phyloP scores from a whole-genome alignment of 2,888 invertebrate species.

The Ormyrus rosae region DNA sequence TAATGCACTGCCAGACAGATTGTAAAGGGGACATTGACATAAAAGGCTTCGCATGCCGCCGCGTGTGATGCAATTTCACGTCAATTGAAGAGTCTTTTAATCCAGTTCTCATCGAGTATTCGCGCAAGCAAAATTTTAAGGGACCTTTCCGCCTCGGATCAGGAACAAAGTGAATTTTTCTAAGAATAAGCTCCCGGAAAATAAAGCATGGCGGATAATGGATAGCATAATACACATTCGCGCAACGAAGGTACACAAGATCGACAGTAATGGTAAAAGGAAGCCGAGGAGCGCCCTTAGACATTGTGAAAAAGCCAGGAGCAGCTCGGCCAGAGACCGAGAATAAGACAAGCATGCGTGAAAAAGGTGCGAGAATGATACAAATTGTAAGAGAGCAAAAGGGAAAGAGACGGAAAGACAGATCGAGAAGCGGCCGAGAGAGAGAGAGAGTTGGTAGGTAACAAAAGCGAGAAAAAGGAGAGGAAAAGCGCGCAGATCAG shows the following conservation, averaged over 20 bases:
- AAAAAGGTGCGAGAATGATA: constrained; percentile 57
- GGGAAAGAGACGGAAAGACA: background rate
- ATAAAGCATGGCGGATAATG: background rate
- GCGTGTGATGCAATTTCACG: background rate
- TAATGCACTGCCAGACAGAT: constrained; percentile 46
- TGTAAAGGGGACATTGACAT: constrained; percentile 40
- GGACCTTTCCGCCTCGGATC: background rate
- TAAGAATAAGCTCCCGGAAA: background rate
- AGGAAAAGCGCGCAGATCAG: background rate
- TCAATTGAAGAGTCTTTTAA: no score
- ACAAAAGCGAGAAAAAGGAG: constrained; percentile 6
- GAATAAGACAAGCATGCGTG: constrained; percentile 48
- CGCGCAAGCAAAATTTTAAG: background rate
- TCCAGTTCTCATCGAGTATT: background rate
- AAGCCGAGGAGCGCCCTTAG: constrained; percentile 4
- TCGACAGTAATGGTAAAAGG: constrained; percentile 25
- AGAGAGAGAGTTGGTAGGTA: constrained; percentile 5
- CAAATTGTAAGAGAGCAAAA: constrained; percentile 57
- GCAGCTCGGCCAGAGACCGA: constrained; percentile 14
- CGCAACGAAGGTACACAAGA: constrained; percentile 16
- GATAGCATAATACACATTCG: background rate
- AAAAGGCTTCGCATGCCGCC: background rate
- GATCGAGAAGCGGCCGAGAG: background rate
- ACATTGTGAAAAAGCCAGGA: constrained; percentile 18
- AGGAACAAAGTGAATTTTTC: background rate